Evolutionary conservation across 2,113 vertebrate species (phyloP), one percentile per base, ranked within the genome.

Genomic region (Equus przewalskii): DNA sequence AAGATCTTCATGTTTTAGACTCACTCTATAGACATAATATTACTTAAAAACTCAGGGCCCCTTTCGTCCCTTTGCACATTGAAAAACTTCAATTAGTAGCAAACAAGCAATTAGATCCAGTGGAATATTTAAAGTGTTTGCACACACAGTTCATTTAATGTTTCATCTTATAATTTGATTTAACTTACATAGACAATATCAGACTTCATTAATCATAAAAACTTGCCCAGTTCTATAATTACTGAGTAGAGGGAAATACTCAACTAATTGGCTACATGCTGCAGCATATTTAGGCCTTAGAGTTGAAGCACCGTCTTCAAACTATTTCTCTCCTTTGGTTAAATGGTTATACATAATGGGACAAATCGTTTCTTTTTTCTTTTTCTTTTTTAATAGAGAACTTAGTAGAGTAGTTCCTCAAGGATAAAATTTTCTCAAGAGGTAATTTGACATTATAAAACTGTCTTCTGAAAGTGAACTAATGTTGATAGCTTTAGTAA

Each of bases 21-120:
- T 96, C 44, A 83, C 22, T 92, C 30, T 80, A 21, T 85, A 95
- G 65, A 97, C 78, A 89, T 94, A 96, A 56, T 90, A 80, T 94
- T 96, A 89, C 97, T 92, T 97, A 96, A 97, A 97, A 94, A 85
- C 97, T 98, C 98, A 98, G 97, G 97, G 97, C 54, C 95, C 79
- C 85, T 94, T 91, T 88, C 36, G 73, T 92, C 81, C 36, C 26
- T 97, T 91, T 94, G 72, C 88, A 96, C 88, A 75, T 41, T 92
- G 70, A 85, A 72, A 96, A 89, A 69, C 28, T 98, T 97, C 86
- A 95, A 26, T 94, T 94, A 92, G 44, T 96, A 92, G 69, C 75
- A 95, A 91, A 92, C 22, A 95, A 95, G 54, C 84, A 89, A 30
- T 84, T 96, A 96, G 70, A 90, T 95, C 41, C 81, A 96, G 81